These are phyloP conservation scores for Tapirus terrestris DNA, from an alignment of 2,113 vertebrate species.

Conservation along the genomic window DNA sequence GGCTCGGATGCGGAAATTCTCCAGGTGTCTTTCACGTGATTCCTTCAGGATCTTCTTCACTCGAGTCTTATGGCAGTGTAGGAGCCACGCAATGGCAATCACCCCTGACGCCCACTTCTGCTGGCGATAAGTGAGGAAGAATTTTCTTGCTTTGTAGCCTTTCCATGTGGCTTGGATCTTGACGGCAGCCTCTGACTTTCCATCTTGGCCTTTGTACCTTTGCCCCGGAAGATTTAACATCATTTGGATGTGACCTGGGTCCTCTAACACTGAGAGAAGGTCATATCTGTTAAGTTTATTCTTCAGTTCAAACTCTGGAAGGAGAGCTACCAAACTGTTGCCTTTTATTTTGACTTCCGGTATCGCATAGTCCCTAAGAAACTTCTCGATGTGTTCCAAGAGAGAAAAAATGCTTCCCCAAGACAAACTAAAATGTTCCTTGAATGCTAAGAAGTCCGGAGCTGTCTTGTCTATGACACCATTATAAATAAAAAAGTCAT, in stretches of 20 bases:
- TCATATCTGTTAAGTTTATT: constrained; percentile 64
- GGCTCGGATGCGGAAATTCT: constrained; percentile 91
- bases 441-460: constrained; percentile 87
- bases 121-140: constrained; percentile 77
- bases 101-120: constrained; percentile 90
- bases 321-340: constrained; percentile 78
- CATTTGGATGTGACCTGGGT: constrained; percentile 81
- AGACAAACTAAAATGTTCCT: constrained; percentile 83
- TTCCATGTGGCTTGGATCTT: constrained; percentile 90
- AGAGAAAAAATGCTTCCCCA: constrained; percentile 83
- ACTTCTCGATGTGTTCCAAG: constrained; percentile 83
- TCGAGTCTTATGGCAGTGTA: constrained; percentile 79
- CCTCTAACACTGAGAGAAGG: constrained; percentile 87
- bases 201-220: constrained; percentile 88
- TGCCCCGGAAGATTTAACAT: constrained; percentile 86
- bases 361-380: constrained; percentile 88
- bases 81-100: constrained; percentile 87
- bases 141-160: constrained; percentile 76
- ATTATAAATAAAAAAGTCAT: constrained; percentile 80
- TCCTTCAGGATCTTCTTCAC: constrained; percentile 87
- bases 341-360: constrained; percentile 86
- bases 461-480: constrained; percentile 83
- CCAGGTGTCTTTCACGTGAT: constrained; percentile 89
- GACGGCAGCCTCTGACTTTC: constrained; percentile 82
- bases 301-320: constrained; percentile 77